Base-by-base conservation (phyloP, 2,113 vertebrate genomes). In the Neogobius melanostomus region DNA sequence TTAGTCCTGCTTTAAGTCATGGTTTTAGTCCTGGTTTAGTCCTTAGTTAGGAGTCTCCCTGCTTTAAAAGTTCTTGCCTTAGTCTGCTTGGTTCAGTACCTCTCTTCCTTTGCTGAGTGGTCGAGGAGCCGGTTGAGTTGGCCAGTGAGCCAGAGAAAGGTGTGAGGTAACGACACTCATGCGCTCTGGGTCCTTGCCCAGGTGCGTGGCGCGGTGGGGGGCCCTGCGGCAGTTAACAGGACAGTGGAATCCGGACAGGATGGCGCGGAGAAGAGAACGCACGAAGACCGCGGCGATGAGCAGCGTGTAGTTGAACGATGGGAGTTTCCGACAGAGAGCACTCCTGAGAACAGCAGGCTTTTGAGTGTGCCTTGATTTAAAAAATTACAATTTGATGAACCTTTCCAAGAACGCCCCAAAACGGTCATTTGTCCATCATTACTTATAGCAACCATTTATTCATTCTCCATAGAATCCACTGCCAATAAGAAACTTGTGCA, bases 181-280 rank as follows among this genome's bases (percentile, higher is more conserved):
- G n/a, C n/a, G n/a, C n/a, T 95, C 94, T 0, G 92, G 77, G 72
- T 95, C 95, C 66, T 94, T 95, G 7, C 72, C 84, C 1, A 86
- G 69, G 43, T 70, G 66, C 53, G 72, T 72, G 1, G 78, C 82
- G 2, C 71, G 87, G 43, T 83, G 89, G 21, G 90, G 52, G 89
- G 84, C 6, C 88, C 82, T 36, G n/a, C 87, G 91, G 82, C 95
- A 96, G 71, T n/a, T 93, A 95, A 36, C 94, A 95, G 61, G 94
- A 95, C 93, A 66, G 95, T 79, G 43, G 43, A 96, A 85, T 1
- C 91, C 95, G 0, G 95, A 95, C 47, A 93, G 72, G 5, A 94
- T 86, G 54, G 93, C 94, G 0, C 95, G 95, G 67, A 96, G 75
- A n/a, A 5, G 87, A 78, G 75, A 97, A 97, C 8, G 95, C 94